Evolutionary conservation across 1,140 invertebrate genomes (phyloP), one percentile per base, ranked within the genome.

Genomic region (Nautilus pompilius): DNA sequence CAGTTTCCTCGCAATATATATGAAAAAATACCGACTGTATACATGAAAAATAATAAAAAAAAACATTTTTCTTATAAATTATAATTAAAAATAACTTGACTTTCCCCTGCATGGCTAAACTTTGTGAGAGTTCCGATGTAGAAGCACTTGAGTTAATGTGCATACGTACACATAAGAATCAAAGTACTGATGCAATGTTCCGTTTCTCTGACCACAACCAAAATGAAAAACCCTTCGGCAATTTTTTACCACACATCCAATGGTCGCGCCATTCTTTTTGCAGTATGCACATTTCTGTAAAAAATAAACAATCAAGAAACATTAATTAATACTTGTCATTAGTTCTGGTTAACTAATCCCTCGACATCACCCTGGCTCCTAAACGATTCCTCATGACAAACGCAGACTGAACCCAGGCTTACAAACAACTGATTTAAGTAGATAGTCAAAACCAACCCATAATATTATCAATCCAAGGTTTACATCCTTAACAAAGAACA

Each of bases 201-300:
- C 84, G 72, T 84, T 79, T 55, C 82, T 74, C 41, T 86, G 63
- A 0, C 88, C 88, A 83, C 89, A 90, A 3, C 85, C 85, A 48
- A 86, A 84, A 76, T 90, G 89, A 77, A 88, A 90, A 3, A 81
- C 83, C 59, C 71, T 75, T 66, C 84, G 84, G 75, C 89, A 90
- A 56, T 77, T 82, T 56, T 65, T 64, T 58, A 84, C 79, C 62
- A 80, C 83, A 77, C 89, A 90, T 29, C 87, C 87, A 51, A 89
- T 81, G 17, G 88, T 87, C 2, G 88, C 88, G 41, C 88, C 88
- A 63, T 54, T 73, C 62, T 83, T 84, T 66, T 82, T 83, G 72
- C 89, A 90, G 70, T 85, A 87, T 24, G 65, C 76, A 75, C 89
- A 90, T 66, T 69, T 70, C 87, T 89, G 78, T 54, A 72, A 66